Evolutionary conservation across 2,888 invertebrate genomes (phyloP), one percentile per base, ranked within the genome.

Genomic region (Thysanoteuthis rhombus): DNA sequence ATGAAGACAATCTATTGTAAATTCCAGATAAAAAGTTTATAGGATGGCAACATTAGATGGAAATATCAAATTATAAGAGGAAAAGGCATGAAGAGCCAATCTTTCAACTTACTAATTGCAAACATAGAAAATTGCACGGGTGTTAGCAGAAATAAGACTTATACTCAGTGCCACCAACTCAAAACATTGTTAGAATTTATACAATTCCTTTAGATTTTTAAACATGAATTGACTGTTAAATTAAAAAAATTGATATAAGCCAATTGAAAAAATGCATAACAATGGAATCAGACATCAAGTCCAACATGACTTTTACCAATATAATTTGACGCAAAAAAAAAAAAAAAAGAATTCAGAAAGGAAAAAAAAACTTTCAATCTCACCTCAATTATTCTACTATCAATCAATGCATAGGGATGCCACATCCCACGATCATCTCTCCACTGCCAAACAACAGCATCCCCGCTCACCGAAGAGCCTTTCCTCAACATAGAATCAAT

Each of bases 381-480:
- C 96, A 98, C 99, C 97, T 99, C 99, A 94, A 99, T 98, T 95
- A 99, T 98, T 95, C 99, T 98, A 95, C 99, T 98, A 97, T 99
- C 99, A 94, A 99, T 98, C 95, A 98, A 98, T 90, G 99, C 98
- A 97, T 99, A 99, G 16, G 99, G 98, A 97, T 99, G 99, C 99
- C 97, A 99, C 94, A 97, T 97, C 96, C 98, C 99, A 96, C 99
- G 98, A 97, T 99, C 99, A 97, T 99, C 99, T 93, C 99, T 98
- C 99, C 99, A 99, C 97, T 99, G 99, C 99, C 99, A 99, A 95
- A 98, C 98, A 6, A 99, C 98, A 94, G 98, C 98, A 96, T 98
- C 98, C 16, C 95, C 95, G 96, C 98, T 98, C 19, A 98, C 97
- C 45, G 98, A 97, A 22, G 95, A 95, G 22, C 96, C 96, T 94